Evolutionary conservation across 2,888 invertebrate species (phyloP), one percentile per base, ranked within the genome.

Genomic region (Noctua pronuba): DNA sequence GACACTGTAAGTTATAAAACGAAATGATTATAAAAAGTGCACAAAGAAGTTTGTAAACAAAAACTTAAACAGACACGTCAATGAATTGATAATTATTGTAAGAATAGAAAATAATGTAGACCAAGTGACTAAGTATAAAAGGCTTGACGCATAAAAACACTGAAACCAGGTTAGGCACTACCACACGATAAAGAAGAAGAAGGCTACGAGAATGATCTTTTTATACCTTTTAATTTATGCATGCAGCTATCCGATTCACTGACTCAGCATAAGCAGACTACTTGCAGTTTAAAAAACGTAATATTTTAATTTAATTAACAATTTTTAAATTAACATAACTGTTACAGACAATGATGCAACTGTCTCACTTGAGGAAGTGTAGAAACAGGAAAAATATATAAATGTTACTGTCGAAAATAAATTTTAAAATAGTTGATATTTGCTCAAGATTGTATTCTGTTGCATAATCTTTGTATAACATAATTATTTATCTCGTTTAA

Each of bases 351-450:
- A 52, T 84, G 21, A 79, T 65, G 67, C 58, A 84, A 82, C 46
- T 49, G n/a, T 24, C 44, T 64, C 21, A 16, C 24, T 72, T 55
- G 69, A 84, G 84, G 83, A 84, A 80, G 69, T 55, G 11, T 6
- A 24, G 24, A 38, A 38, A 38, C 55, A 38, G 70, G 52, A 55
- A 67, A 24, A 62, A 73, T 41, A n/a, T n/a, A 46, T n/a, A 44
- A 78, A 66, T 18, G 58, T 49, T 46, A 73, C 16, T 60, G 52
- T 52, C 10, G 35, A 84, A 82, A 83, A 84, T 66, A 67, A 83
- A 75, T 72, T 28, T 1, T 75, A 83, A 67, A 68, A 24, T n/a
- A 73, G 68, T 44, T 68, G 64, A 71, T 73, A 76, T 64, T 38
- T 60, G 35, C 66, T 70, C 55, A 62, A 75, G 75, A 80, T 65